A percentile compares a stretch with the other conserved stretches of the same genome.
These are phyloP conservation scores for Riparia riparia DNA, from an alignment of 2,113 vertebrate genomes.

Conservation along the genomic window DNA sequence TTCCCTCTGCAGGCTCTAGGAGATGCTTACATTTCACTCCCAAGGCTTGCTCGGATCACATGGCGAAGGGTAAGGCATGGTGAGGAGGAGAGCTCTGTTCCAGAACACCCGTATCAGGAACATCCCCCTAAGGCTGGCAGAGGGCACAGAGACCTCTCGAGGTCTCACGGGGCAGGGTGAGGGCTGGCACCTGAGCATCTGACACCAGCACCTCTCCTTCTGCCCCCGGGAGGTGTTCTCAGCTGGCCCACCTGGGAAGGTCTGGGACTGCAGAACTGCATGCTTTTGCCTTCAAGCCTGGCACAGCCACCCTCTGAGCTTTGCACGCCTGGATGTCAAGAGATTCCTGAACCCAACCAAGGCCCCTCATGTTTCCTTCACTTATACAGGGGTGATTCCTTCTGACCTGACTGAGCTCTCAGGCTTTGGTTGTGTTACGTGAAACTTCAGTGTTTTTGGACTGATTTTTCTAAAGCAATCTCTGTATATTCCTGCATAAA, in stretches of 20 bases:
- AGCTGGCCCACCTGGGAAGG: not conserved
- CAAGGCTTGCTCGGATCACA: not conserved
- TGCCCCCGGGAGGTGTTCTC: not conserved
- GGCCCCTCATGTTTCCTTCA: accelerated
- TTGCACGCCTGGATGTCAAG: not conserved
- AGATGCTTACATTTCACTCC: not conserved
- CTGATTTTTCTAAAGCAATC: not conserved
- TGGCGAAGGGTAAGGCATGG: not conserved
- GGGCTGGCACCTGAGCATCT: not conserved
- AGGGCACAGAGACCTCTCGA: accelerated
- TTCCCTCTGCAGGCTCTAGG: not conserved
- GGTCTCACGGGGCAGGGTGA: not conserved
- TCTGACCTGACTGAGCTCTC: not conserved
- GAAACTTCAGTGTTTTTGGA: not conserved
- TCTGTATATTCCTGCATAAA: not conserved
- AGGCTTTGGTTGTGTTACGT: not conserved
- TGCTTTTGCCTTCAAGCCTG: not conserved
- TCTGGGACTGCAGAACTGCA: not conserved
- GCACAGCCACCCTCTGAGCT: not conserved
- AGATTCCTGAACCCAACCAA: not conserved
- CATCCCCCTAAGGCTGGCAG: not conserved
- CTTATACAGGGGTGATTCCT: not conserved
- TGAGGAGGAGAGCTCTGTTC: not conserved
- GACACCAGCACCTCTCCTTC: not conserved
- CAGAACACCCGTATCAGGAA: accelerated